Conservation (phyloP, 1,140 invertebrate genomes). For the Saccostrea cuccullata region DNA sequence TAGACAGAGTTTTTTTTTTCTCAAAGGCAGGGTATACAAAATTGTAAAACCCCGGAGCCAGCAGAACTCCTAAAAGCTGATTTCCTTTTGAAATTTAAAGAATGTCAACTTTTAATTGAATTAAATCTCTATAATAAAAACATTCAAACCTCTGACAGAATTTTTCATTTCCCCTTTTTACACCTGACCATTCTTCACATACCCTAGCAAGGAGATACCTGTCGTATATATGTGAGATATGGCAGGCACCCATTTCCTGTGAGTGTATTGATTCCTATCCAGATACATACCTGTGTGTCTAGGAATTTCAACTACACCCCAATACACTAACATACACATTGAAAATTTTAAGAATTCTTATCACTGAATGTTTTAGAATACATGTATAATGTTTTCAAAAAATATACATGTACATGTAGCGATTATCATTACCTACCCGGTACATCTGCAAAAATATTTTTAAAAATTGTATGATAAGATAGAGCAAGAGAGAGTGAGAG, state of each 20-base stretch:
- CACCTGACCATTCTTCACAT: neutral
- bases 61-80: too few relatives aligned
- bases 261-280: neutral
- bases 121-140: neutral
- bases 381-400: neutral
- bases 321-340: too few relatives aligned
- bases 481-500: neutral
- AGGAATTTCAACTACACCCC: neutral
- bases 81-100: too few relatives aligned
- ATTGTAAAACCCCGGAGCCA: too few relatives aligned
- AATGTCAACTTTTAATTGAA: neutral
- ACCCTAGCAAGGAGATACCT: neutral
- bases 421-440: neutral
- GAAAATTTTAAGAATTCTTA: too few relatives aligned
- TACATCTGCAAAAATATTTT: neutral
- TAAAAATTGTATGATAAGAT: neutral
- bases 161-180: neutral
- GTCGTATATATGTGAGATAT: neutral
- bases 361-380: too few relatives aligned
- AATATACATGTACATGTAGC: neutral
- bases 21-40: too few relatives aligned
- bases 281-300: neutral
- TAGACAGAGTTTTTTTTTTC: too few relatives aligned
- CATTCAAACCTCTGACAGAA: slow-evolving; percentile 18
- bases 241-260: neutral